These are phyloP conservation scores for Ochlodes sylvanus DNA, from an alignment of 2,888 invertebrate genomes.

Conservation along the genomic window DNA sequence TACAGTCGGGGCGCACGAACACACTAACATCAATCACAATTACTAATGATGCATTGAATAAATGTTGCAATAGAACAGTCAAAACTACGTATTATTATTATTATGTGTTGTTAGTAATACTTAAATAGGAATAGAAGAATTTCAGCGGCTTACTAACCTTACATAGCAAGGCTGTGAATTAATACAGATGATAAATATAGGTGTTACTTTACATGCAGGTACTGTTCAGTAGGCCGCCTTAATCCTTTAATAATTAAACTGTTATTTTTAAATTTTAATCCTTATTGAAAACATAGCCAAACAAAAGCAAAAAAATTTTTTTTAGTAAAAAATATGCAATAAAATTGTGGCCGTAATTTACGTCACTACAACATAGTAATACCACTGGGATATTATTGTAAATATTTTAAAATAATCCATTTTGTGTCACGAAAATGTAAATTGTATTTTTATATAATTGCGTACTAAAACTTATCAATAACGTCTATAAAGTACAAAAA, in stretches of 20 bases:
- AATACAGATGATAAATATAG: neutral
- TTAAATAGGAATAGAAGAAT: neutral
- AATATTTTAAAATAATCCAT: slow-evolving; percentile 56
- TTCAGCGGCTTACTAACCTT: neutral
- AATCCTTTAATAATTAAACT: no score
- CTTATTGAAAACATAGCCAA: neutral
- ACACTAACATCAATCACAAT: neutral
- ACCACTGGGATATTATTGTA: neutral
- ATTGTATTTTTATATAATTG: slow-evolving; percentile 49
- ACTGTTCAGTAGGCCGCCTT: no score
- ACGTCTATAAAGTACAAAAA: slow-evolving; percentile 52
- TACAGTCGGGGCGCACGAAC: slow-evolving; percentile 2
- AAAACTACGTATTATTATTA: neutral
- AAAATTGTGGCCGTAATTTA: slow-evolving; percentile 11
- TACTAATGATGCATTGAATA: slow-evolving; percentile 7
- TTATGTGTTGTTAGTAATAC: neutral
- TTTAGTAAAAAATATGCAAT: neutral
- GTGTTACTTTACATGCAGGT: no score
- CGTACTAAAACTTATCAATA: slow-evolving; percentile 52
- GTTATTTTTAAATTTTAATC: no score
- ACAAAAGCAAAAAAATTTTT: neutral
- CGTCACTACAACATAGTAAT: neutral
- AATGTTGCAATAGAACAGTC: neutral
- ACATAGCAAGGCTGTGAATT: neutral
- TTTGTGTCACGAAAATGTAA: slow-evolving; percentile 65